phyloP scores from a whole-genome alignment of 2,797 vertebrate species.

The Ctenosaura bakeri region DNA sequence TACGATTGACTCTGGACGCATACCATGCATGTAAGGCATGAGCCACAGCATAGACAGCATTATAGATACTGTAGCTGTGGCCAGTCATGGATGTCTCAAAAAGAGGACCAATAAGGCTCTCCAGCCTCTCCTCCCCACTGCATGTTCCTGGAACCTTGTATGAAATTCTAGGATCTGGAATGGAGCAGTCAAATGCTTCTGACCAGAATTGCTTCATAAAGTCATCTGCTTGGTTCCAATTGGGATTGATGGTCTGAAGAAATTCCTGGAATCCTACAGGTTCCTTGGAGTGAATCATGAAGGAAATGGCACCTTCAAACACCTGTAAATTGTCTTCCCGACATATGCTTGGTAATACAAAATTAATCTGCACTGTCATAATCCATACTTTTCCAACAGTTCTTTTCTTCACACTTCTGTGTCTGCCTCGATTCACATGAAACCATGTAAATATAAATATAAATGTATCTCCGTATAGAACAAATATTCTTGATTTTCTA shows the following conservation, averaged over 20 bases:
- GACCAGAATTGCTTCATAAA: slow-evolving; percentile 17
- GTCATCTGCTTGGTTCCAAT: background rate
- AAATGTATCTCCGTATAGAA: background rate
- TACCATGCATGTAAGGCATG: background rate
- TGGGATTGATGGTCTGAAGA: background rate
- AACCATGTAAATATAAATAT: background rate
- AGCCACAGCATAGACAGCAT: no score
- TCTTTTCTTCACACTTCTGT: background rate
- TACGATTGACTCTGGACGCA: background rate
- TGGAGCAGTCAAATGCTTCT: slow-evolving; percentile 4
- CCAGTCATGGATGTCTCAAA: no score
- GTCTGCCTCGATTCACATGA: no score
- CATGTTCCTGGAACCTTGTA: background rate
- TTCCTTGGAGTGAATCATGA: background rate
- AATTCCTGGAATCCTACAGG: background rate
- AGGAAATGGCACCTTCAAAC: background rate
- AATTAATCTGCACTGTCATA: background rate
- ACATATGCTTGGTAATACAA: background rate
- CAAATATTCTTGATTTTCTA: background rate
- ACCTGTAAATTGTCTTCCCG: background rate
- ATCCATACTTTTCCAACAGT: background rate
- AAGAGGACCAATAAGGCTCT: no score
- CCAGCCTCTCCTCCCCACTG: slow-evolving; percentile 7
- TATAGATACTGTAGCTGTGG: no score
- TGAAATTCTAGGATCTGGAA: background rate